Evolutionary conservation across 2,797 vertebrate genomes (phyloP), one percentile per base, ranked within the genome.

Genomic region (Paedocypris micromegethes): DNA sequence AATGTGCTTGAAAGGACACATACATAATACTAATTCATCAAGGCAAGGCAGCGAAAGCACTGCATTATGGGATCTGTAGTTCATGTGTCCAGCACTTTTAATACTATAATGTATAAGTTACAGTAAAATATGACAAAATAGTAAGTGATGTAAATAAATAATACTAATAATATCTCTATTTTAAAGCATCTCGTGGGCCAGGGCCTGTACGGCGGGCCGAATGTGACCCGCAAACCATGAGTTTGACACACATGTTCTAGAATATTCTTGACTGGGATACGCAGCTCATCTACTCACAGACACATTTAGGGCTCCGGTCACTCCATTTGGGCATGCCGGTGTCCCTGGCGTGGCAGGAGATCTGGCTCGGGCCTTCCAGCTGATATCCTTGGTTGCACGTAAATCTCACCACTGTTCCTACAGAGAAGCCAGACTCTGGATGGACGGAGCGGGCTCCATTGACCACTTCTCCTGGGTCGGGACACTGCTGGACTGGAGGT

Each of bases 251-350:
- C 23, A 47, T 8, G 4, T 5, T 43, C 9, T 8, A 38, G 47
- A 38, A 46, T 40, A 64, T 43, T 23, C 23, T 23, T 23, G 23
- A 23, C 23, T 23, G 23, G 23, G 23, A 23, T 23, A 23, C 23
- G 23, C 23, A 23, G 23, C 23, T 23, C 53, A 9, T n/a, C 6
- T 48, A 93, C 94, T 93, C 81, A 96, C 94, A 86, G 86, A 94
- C 92, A 86, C 94, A 96, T 75, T 95, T 95, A 7, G 94, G 94
- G 79, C 92, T 92, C 67, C 92, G 91, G 81, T 95, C 94, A 1
- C 94, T 96, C 94, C 94, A 95, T 70, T 96, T 96, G 41, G 94
- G 94, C 9, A 90, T 93, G 47, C 92, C 92, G 0, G 91, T 94
- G 85, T 96, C 93, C 45, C 93, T 87, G 47, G 89, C 93, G 3